These are phyloP conservation scores for Noctua janthina DNA, from an alignment of 2,888 invertebrate genomes.

Conservation along the genomic window DNA sequence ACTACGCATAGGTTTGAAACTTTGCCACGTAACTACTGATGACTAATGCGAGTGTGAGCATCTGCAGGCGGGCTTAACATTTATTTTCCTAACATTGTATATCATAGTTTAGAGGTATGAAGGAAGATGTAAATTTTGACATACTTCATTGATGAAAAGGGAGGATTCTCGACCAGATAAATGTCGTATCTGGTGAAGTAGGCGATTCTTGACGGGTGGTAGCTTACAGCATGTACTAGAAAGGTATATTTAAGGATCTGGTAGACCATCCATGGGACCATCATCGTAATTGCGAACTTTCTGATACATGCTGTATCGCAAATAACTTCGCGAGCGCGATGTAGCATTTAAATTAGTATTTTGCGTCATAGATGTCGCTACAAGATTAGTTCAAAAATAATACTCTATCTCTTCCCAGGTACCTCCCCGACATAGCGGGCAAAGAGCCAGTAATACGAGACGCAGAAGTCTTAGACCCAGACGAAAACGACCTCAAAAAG, in stretches of 20 bases:
- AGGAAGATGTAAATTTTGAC: too few species aligned
- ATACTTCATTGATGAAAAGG: background rate
- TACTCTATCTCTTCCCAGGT: constrained; percentile 29
- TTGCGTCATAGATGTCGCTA: background rate
- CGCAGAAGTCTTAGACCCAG: constrained; percentile 64
- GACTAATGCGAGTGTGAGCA: background rate
- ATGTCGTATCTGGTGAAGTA: too few species aligned
- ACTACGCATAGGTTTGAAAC: background rate
- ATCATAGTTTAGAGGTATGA: background rate
- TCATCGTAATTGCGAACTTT: background rate
- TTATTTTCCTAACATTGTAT: background rate
- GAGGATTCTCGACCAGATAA: too few species aligned
- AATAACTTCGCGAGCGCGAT: background rate
- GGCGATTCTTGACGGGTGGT: too few species aligned
- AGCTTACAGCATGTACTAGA: background rate
- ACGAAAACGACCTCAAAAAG: constrained; percentile 88
- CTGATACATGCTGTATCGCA: background rate
- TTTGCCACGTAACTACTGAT: background rate
- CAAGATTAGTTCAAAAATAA: background rate
- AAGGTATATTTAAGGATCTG: background rate
- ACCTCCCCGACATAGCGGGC: constrained; percentile 72
- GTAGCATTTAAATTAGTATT: background rate
- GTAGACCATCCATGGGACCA: background rate
- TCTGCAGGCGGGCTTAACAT: background rate
- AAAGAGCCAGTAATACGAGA: constrained; percentile 62